Evolutionary conservation across 1,140 invertebrate species (phyloP), one percentile per base, ranked within the genome.

Genomic region (Leptopilina boulardi): DNA sequence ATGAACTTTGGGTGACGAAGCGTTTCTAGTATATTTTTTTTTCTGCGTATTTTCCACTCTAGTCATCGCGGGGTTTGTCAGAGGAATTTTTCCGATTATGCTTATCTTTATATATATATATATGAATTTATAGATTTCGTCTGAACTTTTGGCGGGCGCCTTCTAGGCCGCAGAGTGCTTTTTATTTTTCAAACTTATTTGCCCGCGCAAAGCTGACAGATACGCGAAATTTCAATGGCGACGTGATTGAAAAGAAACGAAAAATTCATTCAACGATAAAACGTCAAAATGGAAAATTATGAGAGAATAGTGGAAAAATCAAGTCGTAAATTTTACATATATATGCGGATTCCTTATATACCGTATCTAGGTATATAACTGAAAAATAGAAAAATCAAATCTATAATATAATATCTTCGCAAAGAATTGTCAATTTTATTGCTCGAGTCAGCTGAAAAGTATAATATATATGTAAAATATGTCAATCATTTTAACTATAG

Each of bases 281-380:
- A 47, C n/a, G 3, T 47, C 44, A 47, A 47, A 34, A 47, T n/a
- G 11, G 44, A 47, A 47, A 15, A 47, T 47, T 47, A 47, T n/a
- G 44, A 47, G 44, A 47, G n/a, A 47, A 47, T 47, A n/a, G 44
- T 47, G 44, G 44, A 47, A 15, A 47, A 47, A 47, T 47, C 44
- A n/a, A 47, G 44, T 47, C 44, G 44, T 47, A 47, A 47, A 47
- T 47, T 47, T 47, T n/a, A n/a, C 44, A 47, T 47, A n/a, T n/a
- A n/a, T n/a, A n/a, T n/a, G n/a, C n/a, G 11, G 10, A 42, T 42
- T 47, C 11, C 44, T 47, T 47, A n/a, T n/a, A 47, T 34, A 34
- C 6, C 26, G 2, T 30, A 30, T 30, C 2, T 38, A 38, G 5
- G 9, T 4, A 38, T 38, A 38, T 38, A 38, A 38, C 34, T 38